These are phyloP conservation scores for Pseudorhombus dupliciocellatus DNA, from an alignment of 2,113 vertebrate species.

Conservation along the genomic window DNA sequence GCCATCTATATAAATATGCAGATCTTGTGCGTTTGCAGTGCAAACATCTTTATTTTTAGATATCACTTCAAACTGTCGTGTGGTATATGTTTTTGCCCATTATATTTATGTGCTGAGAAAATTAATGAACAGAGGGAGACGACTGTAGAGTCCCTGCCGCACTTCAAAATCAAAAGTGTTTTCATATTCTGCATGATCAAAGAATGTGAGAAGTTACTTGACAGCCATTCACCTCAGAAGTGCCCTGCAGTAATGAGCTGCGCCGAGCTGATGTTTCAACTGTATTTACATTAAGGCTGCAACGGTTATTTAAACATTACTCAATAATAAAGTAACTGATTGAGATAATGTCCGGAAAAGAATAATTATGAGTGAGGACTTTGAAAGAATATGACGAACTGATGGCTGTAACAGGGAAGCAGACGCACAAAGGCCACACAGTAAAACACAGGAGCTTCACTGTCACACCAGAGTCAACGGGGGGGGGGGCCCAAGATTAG, in stretches of 20 bases:
- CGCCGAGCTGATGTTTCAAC: neutral
- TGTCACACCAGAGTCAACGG: neutral
- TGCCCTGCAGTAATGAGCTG: neutral
- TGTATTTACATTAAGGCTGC: too few species aligned
- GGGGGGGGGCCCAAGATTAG: neutral
- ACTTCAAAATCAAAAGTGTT: slow-evolving; percentile 21
- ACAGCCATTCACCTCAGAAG: neutral
- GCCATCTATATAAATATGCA: slow-evolving; percentile 56
- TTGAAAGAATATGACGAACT: too few species aligned
- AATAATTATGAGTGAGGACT: too few species aligned
- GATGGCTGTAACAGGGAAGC: too few species aligned
- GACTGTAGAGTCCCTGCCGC: slow-evolving; percentile 16
- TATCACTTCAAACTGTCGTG: slow-evolving; percentile 23
- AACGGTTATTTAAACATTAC: too few species aligned
- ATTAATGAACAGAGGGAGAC: slow-evolving; percentile 11
- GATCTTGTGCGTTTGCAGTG: slow-evolving; percentile 26
- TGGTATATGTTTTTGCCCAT: slow-evolving; percentile 29
- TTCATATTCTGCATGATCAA: neutral
- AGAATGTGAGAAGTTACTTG: neutral
- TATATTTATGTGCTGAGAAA: neutral
- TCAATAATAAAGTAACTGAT: too few species aligned
- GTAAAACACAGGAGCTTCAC: neutral
- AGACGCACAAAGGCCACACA: too few species aligned
- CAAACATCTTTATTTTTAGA: slow-evolving; percentile 52
- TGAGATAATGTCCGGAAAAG: too few species aligned